Percentiles rank a stretch among this genome's conserved stretches.
phyloP scores from a whole-genome alignment of 2,888 invertebrate species.

The Zhuqinia jingwanae region DNA sequence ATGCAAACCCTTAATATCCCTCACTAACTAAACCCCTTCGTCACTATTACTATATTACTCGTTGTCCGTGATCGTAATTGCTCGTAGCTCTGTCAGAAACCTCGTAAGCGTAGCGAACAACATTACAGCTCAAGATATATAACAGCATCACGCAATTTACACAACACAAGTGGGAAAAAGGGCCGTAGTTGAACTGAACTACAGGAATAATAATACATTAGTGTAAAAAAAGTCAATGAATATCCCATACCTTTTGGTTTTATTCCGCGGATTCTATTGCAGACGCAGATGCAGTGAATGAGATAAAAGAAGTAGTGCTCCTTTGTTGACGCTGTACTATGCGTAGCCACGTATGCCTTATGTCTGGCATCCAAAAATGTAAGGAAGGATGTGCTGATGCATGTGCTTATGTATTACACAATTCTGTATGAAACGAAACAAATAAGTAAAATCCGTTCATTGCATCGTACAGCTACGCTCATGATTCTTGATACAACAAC shows the following conservation, averaged over 20 bases:
- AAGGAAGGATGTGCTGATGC: neutral
- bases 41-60: constrained; percentile 10
- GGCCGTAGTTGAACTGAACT: constrained; percentile 46
- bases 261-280: neutral
- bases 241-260: constrained; percentile 15
- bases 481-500: neutral
- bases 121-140: too few species aligned
- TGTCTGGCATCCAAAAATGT: neutral
- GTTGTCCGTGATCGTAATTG: constrained; percentile 51
- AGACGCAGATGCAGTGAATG: neutral
- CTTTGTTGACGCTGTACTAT: constrained; percentile 1
- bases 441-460: neutral
- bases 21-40: constrained; percentile 54
- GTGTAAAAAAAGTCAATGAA: neutral
- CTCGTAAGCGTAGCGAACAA: constrained; percentile 15
- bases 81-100: constrained; percentile 55
- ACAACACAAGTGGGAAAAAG: constrained; percentile 54
- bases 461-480: constrained; percentile 14
- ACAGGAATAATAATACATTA: neutral
- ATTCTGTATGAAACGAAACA: constrained; percentile 13
- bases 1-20: constrained; percentile 4
- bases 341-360: neutral
- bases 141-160: too few species aligned
- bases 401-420: neutral
- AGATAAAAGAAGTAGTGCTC: neutral